phyloP scores from a whole-genome alignment of 2,797 vertebrate genomes.

The Poeciliopsis paucimaculata region DNA sequence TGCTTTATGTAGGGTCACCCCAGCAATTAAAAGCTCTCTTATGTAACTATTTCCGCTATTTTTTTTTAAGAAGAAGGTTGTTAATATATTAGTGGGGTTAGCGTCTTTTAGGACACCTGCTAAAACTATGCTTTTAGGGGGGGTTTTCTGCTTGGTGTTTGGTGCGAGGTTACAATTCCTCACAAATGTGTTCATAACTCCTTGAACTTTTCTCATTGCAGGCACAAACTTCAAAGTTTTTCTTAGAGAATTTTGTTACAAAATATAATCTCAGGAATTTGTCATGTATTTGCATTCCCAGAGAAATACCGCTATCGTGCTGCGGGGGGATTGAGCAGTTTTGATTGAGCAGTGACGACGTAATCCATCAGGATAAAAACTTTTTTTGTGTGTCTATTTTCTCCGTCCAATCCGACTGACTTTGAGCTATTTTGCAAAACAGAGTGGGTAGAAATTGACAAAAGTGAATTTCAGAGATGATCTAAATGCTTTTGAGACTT shows the following conservation, averaged over 20 bases:
- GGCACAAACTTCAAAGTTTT: neutral
- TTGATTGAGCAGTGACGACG: neutral
- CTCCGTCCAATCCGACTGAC: neutral
- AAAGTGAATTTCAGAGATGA: neutral
- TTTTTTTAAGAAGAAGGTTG: neutral
- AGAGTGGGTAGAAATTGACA: neutral
- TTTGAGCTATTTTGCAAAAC: neutral
- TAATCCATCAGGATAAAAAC: neutral
- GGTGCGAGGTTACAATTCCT: neutral
- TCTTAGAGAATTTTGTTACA: neutral
- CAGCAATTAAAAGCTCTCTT: slow-evolving; percentile 25
- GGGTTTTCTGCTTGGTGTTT: neutral
- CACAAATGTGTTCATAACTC: neutral
- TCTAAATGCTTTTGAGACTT: neutral
- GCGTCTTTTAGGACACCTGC: neutral
- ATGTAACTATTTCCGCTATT: neutral
- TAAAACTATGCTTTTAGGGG: neutral
- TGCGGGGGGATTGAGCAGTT: neutral
- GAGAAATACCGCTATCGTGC: neutral
- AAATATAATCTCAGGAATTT: neutral
- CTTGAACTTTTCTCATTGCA: neutral
- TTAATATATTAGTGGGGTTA: neutral
- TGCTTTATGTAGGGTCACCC: slow-evolving; percentile 18
- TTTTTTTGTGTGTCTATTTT: neutral
- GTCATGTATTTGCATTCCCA: neutral